Percentiles rank a stretch among this genome's conserved stretches.
Conservation (phyloP, 1,140 invertebrate species). For the Aphaenogaster floridana region DNA sequence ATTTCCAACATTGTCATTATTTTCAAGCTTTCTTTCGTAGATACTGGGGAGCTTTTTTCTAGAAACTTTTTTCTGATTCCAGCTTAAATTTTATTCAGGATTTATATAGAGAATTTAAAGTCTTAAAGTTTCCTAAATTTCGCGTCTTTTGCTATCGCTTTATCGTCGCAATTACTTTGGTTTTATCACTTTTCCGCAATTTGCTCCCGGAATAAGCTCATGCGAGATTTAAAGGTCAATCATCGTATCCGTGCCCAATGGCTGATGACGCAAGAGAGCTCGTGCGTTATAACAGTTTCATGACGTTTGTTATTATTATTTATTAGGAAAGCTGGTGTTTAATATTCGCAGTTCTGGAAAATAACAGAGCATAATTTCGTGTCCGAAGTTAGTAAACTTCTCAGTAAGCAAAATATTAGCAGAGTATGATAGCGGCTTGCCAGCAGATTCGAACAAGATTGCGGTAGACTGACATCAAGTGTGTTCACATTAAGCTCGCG, state of each 20-base stretch:
- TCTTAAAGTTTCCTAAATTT: background rate
- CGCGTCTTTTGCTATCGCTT: background rate
- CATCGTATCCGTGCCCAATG: constrained; percentile 10
- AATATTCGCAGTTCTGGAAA: background rate
- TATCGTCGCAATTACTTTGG: background rate
- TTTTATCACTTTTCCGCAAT: constrained; percentile 38
- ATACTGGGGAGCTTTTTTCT: background rate
- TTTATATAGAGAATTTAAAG: background rate
- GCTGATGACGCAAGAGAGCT: background rate
- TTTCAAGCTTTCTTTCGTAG: background rate
- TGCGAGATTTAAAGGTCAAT: constrained; percentile 7
- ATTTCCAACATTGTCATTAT: background rate
- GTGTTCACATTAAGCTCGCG: background rate
- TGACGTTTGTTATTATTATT: background rate
- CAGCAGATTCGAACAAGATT: background rate
- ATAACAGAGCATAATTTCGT: background rate
- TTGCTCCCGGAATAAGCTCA: constrained; percentile 1
- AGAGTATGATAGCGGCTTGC: no score
- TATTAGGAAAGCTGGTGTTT: background rate
- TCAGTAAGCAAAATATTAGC: no score
- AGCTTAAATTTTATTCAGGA: background rate
- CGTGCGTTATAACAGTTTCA: background rate
- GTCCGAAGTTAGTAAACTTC: background rate
- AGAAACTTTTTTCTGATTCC: background rate
- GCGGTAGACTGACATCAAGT: background rate